Base-by-base conservation (phyloP, 2,888 invertebrate species). In the Diaperis boleti region DNA sequence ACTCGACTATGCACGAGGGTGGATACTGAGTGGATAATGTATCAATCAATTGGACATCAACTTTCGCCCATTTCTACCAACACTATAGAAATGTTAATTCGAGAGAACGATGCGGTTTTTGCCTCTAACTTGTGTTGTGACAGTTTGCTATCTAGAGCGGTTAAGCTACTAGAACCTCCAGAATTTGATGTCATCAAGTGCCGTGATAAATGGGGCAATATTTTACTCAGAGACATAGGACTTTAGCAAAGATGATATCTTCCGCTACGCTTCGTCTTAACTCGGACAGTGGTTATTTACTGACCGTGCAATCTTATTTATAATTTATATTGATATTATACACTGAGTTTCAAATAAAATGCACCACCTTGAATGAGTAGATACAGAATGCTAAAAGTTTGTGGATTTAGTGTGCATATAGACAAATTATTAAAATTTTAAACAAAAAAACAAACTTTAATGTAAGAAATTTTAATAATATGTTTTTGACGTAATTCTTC, bases 201-300 rank as follows among this genome's bases (percentile, higher is more conserved):
- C 69, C 69, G 76, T 79, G 78, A 80, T 79, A 79, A 78, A 79
- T 78, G 71, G 73, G 72, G 74, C 72, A 57, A 78, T 80, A 80
- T 78, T 75, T 80, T 74, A 78, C 74, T 74, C 72, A 75, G 77
- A 76, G 79, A 80, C 79, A 79, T 73, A 73, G 76, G 78, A 79
- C 78, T 77, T 78, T 78, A 76, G 76, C 75, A 68, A 73, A 79
- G 79, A 80, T 80, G 77, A 77, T 79, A 79, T 80, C 79, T 75
- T 76, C 74, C 74, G 72, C 70, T 71, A 72, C 71, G 69, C 69
- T 68, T 55, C 67, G 69, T 68, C 69, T 69, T 67, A 69, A 65
- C 68, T 68, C 63, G 68, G 69, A 70, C 71, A 66, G 64, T 73
- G 69, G 77, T 77, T 76, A 77, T 78, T 78, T 78, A 78, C 74